These are phyloP conservation scores for Rhodeus uyekii DNA, from an alignment of 2,797 vertebrate genomes.

Conservation along the genomic window DNA sequence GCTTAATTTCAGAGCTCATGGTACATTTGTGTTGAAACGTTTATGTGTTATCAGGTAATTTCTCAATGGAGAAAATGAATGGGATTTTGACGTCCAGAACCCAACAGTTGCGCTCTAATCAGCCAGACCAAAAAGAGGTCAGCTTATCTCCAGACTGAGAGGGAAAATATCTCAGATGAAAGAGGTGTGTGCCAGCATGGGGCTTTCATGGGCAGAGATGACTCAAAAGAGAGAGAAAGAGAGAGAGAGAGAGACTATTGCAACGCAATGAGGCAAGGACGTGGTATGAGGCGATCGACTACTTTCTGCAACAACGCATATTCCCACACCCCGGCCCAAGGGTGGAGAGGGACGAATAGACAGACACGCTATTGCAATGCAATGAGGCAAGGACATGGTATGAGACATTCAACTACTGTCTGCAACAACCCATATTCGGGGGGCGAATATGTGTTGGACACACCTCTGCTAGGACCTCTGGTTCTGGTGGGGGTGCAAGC, in stretches of 20 bases:
- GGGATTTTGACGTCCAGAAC: not conserved
- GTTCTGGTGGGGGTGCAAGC: conserved; percentile 88
- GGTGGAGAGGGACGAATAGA: conserved; percentile 31
- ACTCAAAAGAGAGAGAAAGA: conserved; percentile 20
- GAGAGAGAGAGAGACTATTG: conserved; percentile 5
- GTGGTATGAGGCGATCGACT: conserved; percentile 43
- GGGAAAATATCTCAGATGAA: not conserved
- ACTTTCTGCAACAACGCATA: conserved; percentile 64
- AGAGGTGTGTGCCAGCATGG: conserved; percentile 1
- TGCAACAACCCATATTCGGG: conserved; percentile 64
- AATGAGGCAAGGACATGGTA: conserved; percentile 37
- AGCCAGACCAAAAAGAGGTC: conserved; percentile 35
- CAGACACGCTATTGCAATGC: conserved; percentile 25
- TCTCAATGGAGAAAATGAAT: conserved; percentile 16
- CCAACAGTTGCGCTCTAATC: not conserved
- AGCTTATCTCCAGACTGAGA: conserved; percentile 25
- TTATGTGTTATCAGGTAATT: not conserved
- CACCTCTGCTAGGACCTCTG: conserved; percentile 91
- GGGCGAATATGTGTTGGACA: conserved; percentile 72
- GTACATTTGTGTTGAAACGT: not conserved
- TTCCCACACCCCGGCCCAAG: conserved; percentile 36
- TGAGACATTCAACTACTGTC: conserved; percentile 53
- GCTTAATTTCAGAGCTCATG: not conserved
- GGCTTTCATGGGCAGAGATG: conserved; percentile 34
- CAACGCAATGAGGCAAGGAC: conserved; percentile 41